These are phyloP conservation scores for Turnix velox DNA, from an alignment of 2,113 vertebrate genomes.

Conservation along the genomic window DNA sequence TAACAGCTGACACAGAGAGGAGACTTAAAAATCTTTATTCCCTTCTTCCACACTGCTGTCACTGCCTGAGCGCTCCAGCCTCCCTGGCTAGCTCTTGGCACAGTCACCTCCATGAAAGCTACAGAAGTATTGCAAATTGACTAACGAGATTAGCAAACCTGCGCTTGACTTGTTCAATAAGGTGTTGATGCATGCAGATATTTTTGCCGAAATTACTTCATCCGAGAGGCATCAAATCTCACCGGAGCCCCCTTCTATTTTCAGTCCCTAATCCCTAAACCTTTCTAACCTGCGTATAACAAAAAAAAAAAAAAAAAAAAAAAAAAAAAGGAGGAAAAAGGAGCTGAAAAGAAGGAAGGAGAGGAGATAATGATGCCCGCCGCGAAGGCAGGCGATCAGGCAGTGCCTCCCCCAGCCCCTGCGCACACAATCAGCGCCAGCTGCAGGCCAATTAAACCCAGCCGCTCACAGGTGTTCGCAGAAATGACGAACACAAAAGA, in stretches of 20 bases:
- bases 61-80: background rate
- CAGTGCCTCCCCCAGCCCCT: conserved; percentile 42
- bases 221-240: background rate
- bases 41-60: background rate
- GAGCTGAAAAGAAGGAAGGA: conserved; percentile 7
- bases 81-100: background rate
- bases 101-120: background rate
- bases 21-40: background rate
- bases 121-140: conserved; percentile 23
- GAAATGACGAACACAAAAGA: conserved; percentile 79
- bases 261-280: conserved; percentile 24
- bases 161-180: conserved; percentile 15
- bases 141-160: conserved; percentile 38
- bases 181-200: conserved; percentile 53
- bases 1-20: background rate
- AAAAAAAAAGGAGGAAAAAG: background rate
- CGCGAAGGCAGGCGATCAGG: conserved; percentile 13
- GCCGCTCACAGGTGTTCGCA: conserved; percentile 76
- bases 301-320: background rate
- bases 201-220: conserved; percentile 16
- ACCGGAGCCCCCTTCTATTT: background rate
- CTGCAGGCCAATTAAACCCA: conserved; percentile 80
- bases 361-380: conserved; percentile 43
- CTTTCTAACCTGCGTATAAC: conserved; percentile 20
- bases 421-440: conserved; percentile 67